phyloP scores from a whole-genome alignment of 2,113 vertebrate species.

The Pteropus alecto region DNA sequence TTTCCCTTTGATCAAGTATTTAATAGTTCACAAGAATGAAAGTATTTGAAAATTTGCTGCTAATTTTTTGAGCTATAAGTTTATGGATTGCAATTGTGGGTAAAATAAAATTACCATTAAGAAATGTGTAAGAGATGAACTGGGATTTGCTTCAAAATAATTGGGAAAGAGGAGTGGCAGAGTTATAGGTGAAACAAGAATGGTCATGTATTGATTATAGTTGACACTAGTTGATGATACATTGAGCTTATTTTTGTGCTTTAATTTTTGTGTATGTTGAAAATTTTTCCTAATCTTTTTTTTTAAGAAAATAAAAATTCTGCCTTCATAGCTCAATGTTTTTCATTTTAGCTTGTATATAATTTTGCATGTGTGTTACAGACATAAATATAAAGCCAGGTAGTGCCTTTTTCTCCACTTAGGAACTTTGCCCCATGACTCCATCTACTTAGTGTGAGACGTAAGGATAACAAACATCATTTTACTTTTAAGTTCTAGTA shows the following conservation, averaged over 20 bases:
- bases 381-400: background rate
- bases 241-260: slow-evolving; percentile 1
- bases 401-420: background rate
- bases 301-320: background rate
- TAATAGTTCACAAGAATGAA: background rate
- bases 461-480: background rate
- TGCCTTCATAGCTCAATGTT: background rate
- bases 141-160: background rate
- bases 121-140: background rate
- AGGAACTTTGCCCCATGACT: background rate
- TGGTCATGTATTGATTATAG: background rate
- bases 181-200: background rate
- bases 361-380: background rate
- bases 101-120: background rate
- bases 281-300: background rate
- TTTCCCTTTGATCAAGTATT: slow-evolving; percentile 14
- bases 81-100: background rate
- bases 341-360: background rate
- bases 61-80: slow-evolving; percentile 27
- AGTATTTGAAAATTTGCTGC: background rate
- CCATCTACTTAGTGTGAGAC: background rate
- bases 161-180: background rate
- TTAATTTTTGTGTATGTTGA: background rate
- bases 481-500: background rate
- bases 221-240: background rate